phyloP scores from a whole-genome alignment of 1,140 invertebrate species.

The Tachypleus tridentatus region DNA sequence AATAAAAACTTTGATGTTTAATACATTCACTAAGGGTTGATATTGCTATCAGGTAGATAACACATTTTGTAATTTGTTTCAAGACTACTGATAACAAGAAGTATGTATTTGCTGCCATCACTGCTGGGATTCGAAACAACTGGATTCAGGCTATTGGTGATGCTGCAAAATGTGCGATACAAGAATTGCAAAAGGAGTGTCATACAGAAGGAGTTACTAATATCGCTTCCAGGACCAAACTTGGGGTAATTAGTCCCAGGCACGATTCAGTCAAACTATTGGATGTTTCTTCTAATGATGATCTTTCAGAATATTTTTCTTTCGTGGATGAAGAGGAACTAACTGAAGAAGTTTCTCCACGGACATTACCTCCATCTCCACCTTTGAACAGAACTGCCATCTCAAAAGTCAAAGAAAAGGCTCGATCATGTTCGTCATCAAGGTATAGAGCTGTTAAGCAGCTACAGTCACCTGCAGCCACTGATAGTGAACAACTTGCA shows the following conservation, averaged over 20 bases:
- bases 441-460: slow-evolving; percentile 21
- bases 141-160: slow-evolving; percentile 79
- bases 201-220: no score
- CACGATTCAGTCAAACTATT: no score
- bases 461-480: no score
- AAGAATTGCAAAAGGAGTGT: background rate
- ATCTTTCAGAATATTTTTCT: slow-evolving; percentile 8
- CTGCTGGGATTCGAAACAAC: slow-evolving; percentile 75
- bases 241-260: no score
- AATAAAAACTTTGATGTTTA: no score
- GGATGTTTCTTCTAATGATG: background rate
- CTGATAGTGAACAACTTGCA: no score
- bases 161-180: slow-evolving; percentile 37
- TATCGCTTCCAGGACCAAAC: no score
- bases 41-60: no score
- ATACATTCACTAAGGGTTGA: no score
- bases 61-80: no score
- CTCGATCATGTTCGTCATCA: slow-evolving; percentile 35
- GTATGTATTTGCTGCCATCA: slow-evolving; percentile 78
- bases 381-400: slow-evolving; percentile 53
- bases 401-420: slow-evolving; percentile 52
- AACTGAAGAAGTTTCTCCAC: slow-evolving; percentile 3
- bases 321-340: slow-evolving; percentile 4
- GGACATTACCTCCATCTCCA: slow-evolving; percentile 54
- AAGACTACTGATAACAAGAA: background rate